Percentiles rank a stretch among this genome's conserved stretches.
Conservation (phyloP, 2,113 vertebrate genomes). For the Mormyrus lacerda region DNA sequence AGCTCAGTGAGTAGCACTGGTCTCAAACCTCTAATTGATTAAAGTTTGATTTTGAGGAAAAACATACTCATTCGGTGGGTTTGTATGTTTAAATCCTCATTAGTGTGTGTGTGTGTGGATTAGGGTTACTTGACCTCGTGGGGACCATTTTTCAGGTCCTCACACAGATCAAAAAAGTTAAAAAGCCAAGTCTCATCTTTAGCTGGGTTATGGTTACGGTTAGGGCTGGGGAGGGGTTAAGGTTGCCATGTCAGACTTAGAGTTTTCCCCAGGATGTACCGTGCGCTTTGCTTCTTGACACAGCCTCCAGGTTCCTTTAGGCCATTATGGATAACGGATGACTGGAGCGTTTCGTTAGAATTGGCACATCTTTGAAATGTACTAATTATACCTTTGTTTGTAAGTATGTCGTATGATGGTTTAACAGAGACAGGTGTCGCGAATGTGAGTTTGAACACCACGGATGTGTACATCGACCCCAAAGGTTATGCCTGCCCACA, state of each 20-base stretch:
- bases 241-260: no score
- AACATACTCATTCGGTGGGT: not conserved
- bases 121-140: no score
- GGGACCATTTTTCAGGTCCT: no score
- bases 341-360: not conserved
- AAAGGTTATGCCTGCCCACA: not conserved
- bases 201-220: no score
- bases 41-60: not conserved
- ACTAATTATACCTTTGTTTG: not conserved
- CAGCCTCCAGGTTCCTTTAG: not conserved
- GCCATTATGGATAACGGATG: not conserved
- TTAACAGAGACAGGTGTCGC: not conserved
- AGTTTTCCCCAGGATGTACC: not conserved
- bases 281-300: not conserved
- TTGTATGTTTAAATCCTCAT: not conserved
- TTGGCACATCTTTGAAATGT: not conserved
- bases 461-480: not conserved
- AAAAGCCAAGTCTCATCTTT: no score
- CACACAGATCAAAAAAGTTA: no score
- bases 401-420: not conserved
- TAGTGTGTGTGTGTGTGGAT: not conserved
- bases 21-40: not conserved
- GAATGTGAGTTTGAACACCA: not conserved
- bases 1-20: not conserved
- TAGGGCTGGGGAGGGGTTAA: no score